phyloP scores from a whole-genome alignment of 2,113 vertebrate genomes.

The Pollimyrus isidori region DNA sequence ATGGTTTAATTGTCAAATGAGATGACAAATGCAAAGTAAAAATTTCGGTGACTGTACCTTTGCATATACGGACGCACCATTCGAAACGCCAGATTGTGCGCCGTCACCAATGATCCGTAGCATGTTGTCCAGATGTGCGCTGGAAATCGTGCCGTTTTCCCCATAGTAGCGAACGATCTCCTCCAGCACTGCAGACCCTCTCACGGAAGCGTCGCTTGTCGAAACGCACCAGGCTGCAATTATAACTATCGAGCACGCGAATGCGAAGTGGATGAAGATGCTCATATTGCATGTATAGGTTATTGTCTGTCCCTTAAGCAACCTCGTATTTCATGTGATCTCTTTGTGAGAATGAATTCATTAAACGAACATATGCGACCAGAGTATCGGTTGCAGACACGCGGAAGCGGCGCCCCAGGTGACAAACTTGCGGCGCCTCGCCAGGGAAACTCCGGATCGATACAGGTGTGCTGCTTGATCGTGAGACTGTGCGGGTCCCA shows the following conservation, averaged over 20 bases:
- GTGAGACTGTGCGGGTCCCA: not conserved
- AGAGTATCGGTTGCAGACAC: not conserved
- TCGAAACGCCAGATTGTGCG: conserved; percentile 11
- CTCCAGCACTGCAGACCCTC: conserved; percentile 28
- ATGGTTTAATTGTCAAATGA: not conserved
- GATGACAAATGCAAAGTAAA: not conserved
- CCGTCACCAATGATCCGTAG: conserved; percentile 47
- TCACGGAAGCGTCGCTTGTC: not conserved
- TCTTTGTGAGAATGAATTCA: not conserved
- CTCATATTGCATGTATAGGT: not conserved
- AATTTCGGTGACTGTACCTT: conserved; percentile 39
- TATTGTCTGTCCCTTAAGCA: not conserved
- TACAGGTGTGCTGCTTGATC: not conserved
- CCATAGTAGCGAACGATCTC: conserved; percentile 51
- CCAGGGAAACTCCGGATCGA: not conserved
- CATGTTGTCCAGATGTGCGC: conserved; percentile 43
- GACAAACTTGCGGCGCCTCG: not conserved
- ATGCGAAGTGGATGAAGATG: not conserved
- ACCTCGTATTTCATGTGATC: not conserved
- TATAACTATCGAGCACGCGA: not conserved
- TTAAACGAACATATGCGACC: not conserved
- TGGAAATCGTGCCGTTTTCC: conserved; percentile 44
- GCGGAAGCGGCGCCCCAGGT: not conserved
- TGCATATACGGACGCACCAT: conserved; percentile 41
- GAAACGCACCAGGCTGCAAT: not conserved